Conservation (phyloP, 2,797 vertebrate species). For the Bradypodion ventrale region DNA sequence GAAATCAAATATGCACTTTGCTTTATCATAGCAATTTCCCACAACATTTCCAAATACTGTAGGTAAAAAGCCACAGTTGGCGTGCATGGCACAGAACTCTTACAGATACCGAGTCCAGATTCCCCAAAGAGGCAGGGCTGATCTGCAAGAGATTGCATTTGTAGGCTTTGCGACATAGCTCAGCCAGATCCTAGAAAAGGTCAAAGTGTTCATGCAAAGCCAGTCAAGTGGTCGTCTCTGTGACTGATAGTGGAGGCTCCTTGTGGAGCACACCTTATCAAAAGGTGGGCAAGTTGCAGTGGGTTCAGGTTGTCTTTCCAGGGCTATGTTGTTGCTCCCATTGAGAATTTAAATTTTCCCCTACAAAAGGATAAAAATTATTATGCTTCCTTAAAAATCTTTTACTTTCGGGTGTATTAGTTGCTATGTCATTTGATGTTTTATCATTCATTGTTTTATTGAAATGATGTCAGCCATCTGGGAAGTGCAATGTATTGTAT, state of each 20-base stretch:
- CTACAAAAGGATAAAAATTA: not conserved
- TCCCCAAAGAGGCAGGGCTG: not conserved
- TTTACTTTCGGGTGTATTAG: not conserved
- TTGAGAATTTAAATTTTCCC: not conserved
- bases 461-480: not conserved
- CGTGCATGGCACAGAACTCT: constrained; percentile 8
- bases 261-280: not conserved
- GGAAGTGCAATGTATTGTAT: not conserved
- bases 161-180: not conserved
- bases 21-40: not conserved
- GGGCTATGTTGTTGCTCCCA: not conserved
- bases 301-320: too few species aligned
- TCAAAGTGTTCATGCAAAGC: not conserved
- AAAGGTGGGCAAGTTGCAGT: not conserved
- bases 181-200: not conserved
- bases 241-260: not conserved
- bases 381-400: not conserved
- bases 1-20: not conserved
- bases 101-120: constrained; percentile 9
- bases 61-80: constrained; percentile 42
- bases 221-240: not conserved
- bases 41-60: constrained; percentile 21
- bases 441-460: not conserved
- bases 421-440: not conserved
- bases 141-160: not conserved